Conservation (phyloP, 2,113 vertebrate species). For the Phalacrocorax carbo region DNA sequence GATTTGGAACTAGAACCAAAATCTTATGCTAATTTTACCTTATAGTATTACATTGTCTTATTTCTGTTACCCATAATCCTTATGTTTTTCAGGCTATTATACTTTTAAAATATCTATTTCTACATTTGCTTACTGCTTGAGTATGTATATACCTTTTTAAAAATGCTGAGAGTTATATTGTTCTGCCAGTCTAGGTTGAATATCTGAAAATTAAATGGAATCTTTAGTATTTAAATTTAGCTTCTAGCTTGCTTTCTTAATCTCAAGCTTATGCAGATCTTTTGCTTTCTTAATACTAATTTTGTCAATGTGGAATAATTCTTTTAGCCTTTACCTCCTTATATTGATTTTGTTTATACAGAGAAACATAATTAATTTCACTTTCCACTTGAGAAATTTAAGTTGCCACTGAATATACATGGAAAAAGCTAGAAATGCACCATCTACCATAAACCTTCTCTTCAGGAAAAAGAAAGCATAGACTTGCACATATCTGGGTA, state of each 20-base stretch:
- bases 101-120: neutral
- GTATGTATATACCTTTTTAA: neutral
- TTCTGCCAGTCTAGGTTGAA: neutral
- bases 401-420: neutral
- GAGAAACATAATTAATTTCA: neutral
- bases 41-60: neutral
- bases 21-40: neutral
- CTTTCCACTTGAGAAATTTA: neutral
- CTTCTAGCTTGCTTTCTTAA: neutral
- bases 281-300: neutral
- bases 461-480: neutral
- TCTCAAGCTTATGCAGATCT: neutral
- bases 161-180: neutral
- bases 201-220: neutral
- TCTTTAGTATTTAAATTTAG: neutral
- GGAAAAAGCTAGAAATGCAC: neutral
- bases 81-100: neutral
- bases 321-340: neutral
- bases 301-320: neutral
- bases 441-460: neutral
- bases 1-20: neutral
- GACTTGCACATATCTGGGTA: neutral
- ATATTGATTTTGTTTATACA: neutral
- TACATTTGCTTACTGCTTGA: neutral
- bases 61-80: neutral